Percentiles rank a stretch among this genome's conserved stretches.
Evolutionary conservation across 2,888 invertebrate genomes (phyloP).

Genomic region (Cryptus viduatorius): DNA sequence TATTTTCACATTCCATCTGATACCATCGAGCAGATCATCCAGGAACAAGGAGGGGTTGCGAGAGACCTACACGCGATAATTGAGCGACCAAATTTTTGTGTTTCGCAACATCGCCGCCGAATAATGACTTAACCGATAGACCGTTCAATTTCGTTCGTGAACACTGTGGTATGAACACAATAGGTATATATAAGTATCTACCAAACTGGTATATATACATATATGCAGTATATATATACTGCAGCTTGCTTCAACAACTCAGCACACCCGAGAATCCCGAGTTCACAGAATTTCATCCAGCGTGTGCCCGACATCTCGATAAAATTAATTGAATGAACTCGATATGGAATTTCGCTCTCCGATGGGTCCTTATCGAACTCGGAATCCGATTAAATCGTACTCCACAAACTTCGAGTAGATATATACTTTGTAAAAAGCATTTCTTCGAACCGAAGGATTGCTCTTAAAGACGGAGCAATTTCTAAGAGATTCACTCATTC

Average conservation of each 20-base stretch:
- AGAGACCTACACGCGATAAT: conserved; percentile 57
- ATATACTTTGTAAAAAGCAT: conserved; percentile 10
- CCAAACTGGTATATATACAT: neutral
- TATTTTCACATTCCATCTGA: conserved; percentile 53
- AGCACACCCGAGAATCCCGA: neutral
- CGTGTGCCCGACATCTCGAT: conserved; percentile 32
- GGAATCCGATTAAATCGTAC: conserved; percentile 48
- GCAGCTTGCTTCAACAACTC: neutral
- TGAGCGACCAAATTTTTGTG: conserved; percentile 60
- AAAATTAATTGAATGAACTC: conserved; percentile 61
- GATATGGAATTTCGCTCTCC: conserved; percentile 55
- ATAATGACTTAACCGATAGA: conserved; percentile 61
- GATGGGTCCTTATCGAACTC: conserved; percentile 50
- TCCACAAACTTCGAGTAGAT: conserved; percentile 22
- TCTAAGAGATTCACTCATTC: neutral
- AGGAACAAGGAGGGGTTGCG: neutral
- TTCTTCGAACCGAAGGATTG: conserved; percentile 27
- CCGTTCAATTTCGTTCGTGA: conserved; percentile 56
- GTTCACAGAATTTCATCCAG: conserved; percentile 35
- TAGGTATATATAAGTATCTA: too few species aligned
- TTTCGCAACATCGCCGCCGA: conserved; percentile 53
- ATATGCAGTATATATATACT: neutral
- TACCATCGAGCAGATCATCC: conserved; percentile 27
- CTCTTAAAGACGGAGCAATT: neutral
- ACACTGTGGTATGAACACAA: neutral